Conservation (phyloP, 2,113 vertebrate genomes). For the Gulo gulo region DNA sequence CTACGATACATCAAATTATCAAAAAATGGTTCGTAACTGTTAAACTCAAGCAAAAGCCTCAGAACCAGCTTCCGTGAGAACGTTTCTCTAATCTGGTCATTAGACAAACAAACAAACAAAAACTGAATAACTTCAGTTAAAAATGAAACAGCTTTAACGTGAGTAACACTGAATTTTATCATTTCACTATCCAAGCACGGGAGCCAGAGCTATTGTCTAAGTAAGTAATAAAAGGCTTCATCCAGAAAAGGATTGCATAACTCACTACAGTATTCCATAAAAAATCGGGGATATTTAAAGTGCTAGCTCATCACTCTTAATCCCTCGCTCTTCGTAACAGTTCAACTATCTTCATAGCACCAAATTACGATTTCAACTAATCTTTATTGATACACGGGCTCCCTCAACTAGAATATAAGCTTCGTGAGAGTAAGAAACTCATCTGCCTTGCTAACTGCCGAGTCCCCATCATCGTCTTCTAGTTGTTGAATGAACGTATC, state of each 20-base stretch:
- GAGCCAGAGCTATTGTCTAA: not conserved
- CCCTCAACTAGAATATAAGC: not conserved
- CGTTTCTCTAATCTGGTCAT: not conserved
- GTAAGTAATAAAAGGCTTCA: not conserved
- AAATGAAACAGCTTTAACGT: not conserved
- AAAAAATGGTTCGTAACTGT: not conserved
- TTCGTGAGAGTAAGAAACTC: slow-evolving; percentile 18
- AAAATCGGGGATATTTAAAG: not conserved
- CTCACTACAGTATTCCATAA: not conserved
- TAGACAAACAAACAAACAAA: not conserved
- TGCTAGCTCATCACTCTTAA: not conserved
- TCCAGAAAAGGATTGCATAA: not conserved
- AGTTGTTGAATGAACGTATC: not conserved
- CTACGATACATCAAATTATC: not conserved
- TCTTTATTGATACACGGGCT: not conserved
- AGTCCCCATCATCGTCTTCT: not conserved
- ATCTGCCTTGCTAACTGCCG: not conserved
- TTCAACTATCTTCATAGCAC: not conserved
- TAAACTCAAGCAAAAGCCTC: not conserved
- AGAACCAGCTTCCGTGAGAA: not conserved
- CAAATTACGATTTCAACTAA: not conserved
- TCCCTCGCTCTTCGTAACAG: not conserved
- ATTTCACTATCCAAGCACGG: not conserved
- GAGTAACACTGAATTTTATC: slow-evolving; percentile 4
- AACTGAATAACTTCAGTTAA: not conserved